Percentiles rank a stretch among this genome's conserved stretches.
Evolutionary conservation across 2,797 vertebrate genomes (phyloP).

Genomic region (Prionace glauca): DNA sequence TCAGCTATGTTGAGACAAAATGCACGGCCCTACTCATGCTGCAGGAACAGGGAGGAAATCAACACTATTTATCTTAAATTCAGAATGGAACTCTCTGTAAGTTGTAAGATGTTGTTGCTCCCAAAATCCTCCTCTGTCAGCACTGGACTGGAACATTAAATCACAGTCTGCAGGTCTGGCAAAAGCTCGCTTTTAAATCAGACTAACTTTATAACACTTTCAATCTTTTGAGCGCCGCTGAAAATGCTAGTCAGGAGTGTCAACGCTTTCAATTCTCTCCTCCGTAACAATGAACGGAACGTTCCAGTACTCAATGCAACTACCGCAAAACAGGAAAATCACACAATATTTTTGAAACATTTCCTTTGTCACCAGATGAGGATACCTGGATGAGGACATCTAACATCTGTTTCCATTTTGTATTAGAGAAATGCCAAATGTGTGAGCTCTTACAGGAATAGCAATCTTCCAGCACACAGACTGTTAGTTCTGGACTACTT

Average conservation of each 20-base stretch:
- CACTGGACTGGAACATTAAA: not conserved
- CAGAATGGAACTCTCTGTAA: not conserved
- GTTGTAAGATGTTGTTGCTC: not conserved
- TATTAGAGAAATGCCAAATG: not conserved
- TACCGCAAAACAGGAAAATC: not conserved
- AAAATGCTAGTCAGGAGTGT: not conserved
- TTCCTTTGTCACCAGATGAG: not conserved
- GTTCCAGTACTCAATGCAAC: not conserved
- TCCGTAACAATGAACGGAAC: not conserved
- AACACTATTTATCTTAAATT: not conserved
- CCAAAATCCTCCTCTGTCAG: not conserved
- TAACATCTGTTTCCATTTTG: slow-evolving; percentile 32
- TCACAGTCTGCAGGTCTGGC: not conserved
- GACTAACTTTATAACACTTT: not conserved
- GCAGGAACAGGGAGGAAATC: not conserved
- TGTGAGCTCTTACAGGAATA: slow-evolving; percentile 20
- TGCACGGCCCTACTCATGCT: not conserved
- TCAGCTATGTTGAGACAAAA: not conserved
- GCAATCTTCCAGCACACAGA: not conserved
- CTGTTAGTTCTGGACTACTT: slow-evolving; percentile 35
- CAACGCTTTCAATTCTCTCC: not conserved
- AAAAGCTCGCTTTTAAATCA: not conserved
- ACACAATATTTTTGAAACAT: not conserved
- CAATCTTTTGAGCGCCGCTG: not conserved
- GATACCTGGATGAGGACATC: not conserved